Percentiles rank a stretch among this genome's conserved stretches.
These are phyloP conservation scores for Acanthurus lineatus DNA, from an alignment of 2,797 vertebrate species.

Conservation along the genomic window DNA sequence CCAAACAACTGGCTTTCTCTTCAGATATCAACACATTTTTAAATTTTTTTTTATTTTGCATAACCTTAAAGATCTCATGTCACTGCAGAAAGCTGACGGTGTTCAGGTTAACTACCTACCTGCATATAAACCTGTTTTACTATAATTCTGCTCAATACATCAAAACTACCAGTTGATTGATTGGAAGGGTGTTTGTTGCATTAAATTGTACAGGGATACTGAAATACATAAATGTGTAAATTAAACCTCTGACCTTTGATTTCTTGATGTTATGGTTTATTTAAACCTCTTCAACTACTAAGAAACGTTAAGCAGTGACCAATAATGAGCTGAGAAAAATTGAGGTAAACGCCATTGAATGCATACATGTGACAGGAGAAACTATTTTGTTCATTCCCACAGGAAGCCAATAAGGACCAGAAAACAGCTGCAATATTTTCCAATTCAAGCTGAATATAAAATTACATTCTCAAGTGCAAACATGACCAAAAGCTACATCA, in stretches of 20 bases:
- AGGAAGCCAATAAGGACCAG: not conserved
- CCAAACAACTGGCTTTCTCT: not conserved
- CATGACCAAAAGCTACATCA: not conserved
- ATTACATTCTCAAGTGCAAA: not conserved
- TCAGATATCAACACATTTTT: not conserved
- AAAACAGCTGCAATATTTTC: conserved; percentile 8
- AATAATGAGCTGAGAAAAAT: not conserved
- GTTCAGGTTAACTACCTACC: not conserved
- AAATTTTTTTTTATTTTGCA: not conserved
- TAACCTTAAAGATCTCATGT: not conserved
- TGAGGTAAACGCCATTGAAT: not conserved
- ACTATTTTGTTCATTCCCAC: conserved; percentile 1
- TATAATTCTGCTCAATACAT: not conserved
- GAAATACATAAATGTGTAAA: not conserved
- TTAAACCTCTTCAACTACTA: not conserved
- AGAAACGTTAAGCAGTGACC: not conserved
- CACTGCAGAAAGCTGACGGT: not conserved
- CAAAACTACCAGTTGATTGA: not conserved
- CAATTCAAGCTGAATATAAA: not conserved
- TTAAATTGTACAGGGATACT: no score
- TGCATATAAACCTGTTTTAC: not conserved
- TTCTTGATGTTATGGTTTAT: not conserved
- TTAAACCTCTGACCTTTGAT: not conserved
- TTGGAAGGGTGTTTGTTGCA: not conserved
- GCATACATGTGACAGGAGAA: not conserved